Evolutionary conservation across 2,888 invertebrate genomes (phyloP), one percentile per base, ranked within the genome.

Genomic region (Diplolepis rosae): DNA sequence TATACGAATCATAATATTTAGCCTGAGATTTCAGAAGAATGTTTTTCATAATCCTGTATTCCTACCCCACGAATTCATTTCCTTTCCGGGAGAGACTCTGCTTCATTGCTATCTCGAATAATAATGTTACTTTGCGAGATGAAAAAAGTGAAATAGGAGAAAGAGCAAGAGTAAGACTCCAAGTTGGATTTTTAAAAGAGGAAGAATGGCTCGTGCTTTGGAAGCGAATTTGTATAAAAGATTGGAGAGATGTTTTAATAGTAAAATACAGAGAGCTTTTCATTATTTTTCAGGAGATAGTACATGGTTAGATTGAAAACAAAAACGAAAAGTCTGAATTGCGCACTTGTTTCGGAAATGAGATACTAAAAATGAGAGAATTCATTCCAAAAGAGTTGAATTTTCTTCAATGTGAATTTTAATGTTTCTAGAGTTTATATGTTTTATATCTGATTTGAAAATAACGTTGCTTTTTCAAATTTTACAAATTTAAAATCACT

Each of bases 1-100:
- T 83, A 79, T 79, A 79, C 72, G 79, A 79, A 78, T 83, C 80
- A 76, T 77, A 82, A 80, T 80, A 80, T 77, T 76, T 75, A 65
- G 65, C 72, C 56, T 30, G 50, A 69, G 35, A 69, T 65, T 68
- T 66, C 51, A 75, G 79, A 80, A 79, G 78, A 82, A 83, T 82
- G 74, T 75, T 69, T 52, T 70, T 79, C 71, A 76, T 79, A 80
- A 81, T 74, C 77, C 75, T 56, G 22, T 7, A 11, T 56, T 22
- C 22, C 56, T 75, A 75, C 76, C 71, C 65, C 75, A 75, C 76
- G 75, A 78, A 77, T 78, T 82, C 83, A 83, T 83, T 83, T 83
- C 83, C 82, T 80, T 67, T 15, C 28, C 15, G 52, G 52, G 28
- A 52, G 52, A 52, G 30, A 28, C 13, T 52, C 18, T 35, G 35